These are phyloP conservation scores for Drosophila erecta DNA, from an alignment of 1,140 invertebrate genomes.

Conservation along the genomic window DNA sequence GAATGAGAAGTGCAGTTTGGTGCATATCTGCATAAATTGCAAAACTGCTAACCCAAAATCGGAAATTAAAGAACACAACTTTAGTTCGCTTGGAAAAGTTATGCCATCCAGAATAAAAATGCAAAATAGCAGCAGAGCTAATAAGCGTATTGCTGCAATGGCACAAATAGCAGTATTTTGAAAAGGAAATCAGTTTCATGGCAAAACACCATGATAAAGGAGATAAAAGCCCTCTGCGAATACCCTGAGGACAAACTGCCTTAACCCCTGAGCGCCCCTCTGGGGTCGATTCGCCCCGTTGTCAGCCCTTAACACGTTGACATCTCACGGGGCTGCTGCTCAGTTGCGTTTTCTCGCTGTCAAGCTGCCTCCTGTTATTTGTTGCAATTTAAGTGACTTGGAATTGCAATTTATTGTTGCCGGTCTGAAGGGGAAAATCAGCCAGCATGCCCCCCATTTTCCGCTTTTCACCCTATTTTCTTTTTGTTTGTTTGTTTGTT, in stretches of 20 bases:
- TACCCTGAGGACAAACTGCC: not conserved
- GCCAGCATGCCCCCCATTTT: slow-evolving; percentile 6
- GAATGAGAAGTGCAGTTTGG: no score
- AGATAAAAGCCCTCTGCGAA: not conserved
- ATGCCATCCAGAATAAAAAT: no score
- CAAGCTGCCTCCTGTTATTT: slow-evolving; percentile 75
- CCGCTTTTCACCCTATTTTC: not conserved
- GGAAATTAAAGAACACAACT: no score
- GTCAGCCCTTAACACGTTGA: slow-evolving; percentile 68
- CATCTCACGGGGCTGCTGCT: slow-evolving; percentile 61
- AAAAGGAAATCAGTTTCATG: not conserved
- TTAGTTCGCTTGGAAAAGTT: no score
- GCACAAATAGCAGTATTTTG: no score
- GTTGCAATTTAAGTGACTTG: slow-evolving; percentile 83
- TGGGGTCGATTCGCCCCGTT: slow-evolving; percentile 9
- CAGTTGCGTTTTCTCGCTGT: slow-evolving; percentile 60
- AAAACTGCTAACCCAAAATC: no score
- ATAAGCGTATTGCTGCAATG: no score
- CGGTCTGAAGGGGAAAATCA: slow-evolving; percentile 38
- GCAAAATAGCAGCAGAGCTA: no score
- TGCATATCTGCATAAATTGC: no score
- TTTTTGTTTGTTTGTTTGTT: not conserved
- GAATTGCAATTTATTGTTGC: slow-evolving; percentile 79
- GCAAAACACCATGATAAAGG: not conserved
- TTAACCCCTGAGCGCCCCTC: slow-evolving; percentile 7